Evolutionary conservation across 2,797 vertebrate species (phyloP).

Genomic region (Rhinatrema bivittatum): DNA sequence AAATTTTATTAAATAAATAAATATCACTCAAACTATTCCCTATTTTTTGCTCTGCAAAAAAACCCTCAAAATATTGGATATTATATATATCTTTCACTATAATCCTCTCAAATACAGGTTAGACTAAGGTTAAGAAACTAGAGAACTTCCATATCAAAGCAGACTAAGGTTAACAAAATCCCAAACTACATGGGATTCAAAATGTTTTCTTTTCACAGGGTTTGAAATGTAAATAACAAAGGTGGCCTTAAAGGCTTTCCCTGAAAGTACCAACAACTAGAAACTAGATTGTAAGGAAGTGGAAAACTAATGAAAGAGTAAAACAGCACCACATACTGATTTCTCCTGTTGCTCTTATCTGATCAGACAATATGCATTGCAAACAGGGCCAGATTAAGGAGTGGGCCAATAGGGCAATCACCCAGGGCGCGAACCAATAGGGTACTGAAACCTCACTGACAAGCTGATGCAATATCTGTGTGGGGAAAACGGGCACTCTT

Average conservation of each 20-base stretch:
- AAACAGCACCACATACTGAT: neutral
- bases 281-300: too few species aligned
- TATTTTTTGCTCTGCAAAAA: slow-evolving; percentile 30
- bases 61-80: slow-evolving; percentile 46
- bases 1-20: neutral
- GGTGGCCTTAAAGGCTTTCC: too few species aligned
- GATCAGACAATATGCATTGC: neutral
- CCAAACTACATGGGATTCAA: slow-evolving; percentile 16
- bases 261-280: neutral
- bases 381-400: too few species aligned
- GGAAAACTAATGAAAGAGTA: neutral
- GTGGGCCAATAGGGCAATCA: too few species aligned
- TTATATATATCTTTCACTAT: slow-evolving; percentile 40
- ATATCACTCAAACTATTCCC: slow-evolving; percentile 19
- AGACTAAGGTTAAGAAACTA: slow-evolving; percentile 48
- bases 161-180: slow-evolving; percentile 29
- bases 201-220: slow-evolving; percentile 15
- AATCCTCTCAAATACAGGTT: slow-evolving; percentile 44
- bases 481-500: too few species aligned
- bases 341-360: neutral
- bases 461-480: too few species aligned
- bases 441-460: too few species aligned
- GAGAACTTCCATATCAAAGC: slow-evolving; percentile 46
- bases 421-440: too few species aligned
- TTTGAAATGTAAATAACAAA: too few species aligned